Base-by-base conservation (phyloP, 2,888 invertebrate genomes). In the Drosophila niveifrons region DNA sequence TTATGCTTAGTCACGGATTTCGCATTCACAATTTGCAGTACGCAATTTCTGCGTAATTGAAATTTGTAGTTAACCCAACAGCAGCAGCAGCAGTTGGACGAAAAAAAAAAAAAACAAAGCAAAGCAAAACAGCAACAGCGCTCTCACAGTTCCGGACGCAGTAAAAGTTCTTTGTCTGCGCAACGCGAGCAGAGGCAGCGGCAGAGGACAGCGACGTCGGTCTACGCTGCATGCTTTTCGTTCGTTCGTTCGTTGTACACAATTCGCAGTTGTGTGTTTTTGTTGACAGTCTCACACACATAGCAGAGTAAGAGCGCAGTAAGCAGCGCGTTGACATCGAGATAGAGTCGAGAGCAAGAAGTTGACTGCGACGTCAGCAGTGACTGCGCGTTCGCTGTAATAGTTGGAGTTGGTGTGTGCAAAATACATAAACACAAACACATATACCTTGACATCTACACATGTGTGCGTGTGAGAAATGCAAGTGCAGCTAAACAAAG, bases 401-500 rank as follows among this genome's bases (percentile, higher is more conserved):
- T 78, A 78, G 66, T 72, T 75, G 62, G 66, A 78, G 75, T 78
- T 75, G 46, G 55, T 74, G 57, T 67, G 56, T 31, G 23, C 23
- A 23, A 28, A 43, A 31, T 66, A 17, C 28, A 39, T 58, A 31
- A 47, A 34, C 17, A 34, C 18, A 46, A 17, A n/a, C 17, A 29
- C 13, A 17, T n/a, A n/a, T n/a, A n/a, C n/a, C n/a, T n/a, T n/a
- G n/a, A n/a, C 18, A 13, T 39, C 18, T 18, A 44, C 11, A 4
- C 18, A 18, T 39, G 28, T 13, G 15, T 53, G 28, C 43, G 41
- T 41, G 46, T 29, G 11, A 70, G 75, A 75, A 75, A 67, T 76
- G 79, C 76, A 79, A 79, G 74, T 79, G 76, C 67, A 79, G 53
- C 77, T 74, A 72, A 71, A 70, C 72, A 80, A 75, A 72, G 72